phyloP scores from a whole-genome alignment of 2,888 invertebrate genomes.

The Eilema caniola region DNA sequence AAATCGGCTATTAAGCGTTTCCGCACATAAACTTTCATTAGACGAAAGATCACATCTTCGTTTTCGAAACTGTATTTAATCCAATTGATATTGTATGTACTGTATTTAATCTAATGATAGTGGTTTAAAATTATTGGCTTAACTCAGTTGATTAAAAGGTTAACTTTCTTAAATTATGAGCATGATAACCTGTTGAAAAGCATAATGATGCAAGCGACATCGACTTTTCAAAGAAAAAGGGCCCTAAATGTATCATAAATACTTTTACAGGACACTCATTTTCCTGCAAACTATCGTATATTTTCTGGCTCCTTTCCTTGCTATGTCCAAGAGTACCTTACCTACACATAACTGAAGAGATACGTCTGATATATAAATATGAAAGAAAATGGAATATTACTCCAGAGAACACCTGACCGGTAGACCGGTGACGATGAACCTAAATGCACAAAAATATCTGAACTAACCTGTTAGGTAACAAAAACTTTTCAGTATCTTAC shows the following conservation, averaged over 20 bases:
- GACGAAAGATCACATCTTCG: conserved; percentile 34
- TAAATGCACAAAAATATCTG: neutral
- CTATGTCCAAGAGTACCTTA: no score
- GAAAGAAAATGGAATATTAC: neutral
- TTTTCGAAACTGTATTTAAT: conserved; percentile 31
- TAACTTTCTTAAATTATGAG: conserved; percentile 34
- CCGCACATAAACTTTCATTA: conserved; percentile 43
- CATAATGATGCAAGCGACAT: neutral
- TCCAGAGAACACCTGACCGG: neutral
- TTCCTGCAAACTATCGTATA: neutral
- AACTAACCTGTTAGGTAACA: neutral
- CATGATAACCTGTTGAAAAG: conserved; percentile 9
- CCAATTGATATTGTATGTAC: no score
- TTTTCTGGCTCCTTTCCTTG: no score
- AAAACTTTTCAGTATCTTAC: neutral
- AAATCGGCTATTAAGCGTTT: conserved; percentile 46
- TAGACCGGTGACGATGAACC: neutral
- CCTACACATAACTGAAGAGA: neutral
- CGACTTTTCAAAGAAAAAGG: neutral
- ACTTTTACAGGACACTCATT: neutral
- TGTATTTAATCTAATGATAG: conserved; percentile 32
- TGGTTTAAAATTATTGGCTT: conserved; percentile 21
- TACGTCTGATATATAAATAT: neutral
- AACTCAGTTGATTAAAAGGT: conserved; percentile 14
- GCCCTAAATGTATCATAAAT: neutral